phyloP scores from a whole-genome alignment of 2,888 invertebrate genomes.

The Campoplex nolae region DNA sequence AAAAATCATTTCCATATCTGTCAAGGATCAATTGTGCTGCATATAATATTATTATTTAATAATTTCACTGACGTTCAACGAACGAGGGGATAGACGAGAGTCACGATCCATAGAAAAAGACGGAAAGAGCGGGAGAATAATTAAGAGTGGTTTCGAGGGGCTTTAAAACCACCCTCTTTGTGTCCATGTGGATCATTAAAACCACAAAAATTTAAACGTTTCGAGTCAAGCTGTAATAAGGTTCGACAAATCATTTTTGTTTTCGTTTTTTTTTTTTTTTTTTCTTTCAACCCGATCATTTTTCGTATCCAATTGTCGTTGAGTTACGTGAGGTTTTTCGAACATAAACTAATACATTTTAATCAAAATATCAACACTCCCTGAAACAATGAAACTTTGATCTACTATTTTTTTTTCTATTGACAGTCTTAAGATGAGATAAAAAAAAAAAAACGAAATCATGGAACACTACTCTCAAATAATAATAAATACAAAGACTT shows the following conservation, averaged over 20 bases:
- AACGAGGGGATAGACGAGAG: conserved; percentile 12
- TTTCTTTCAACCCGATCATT: neutral
- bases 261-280: neutral
- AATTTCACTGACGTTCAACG: conserved; percentile 19
- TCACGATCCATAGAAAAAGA: neutral
- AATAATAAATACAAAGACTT: neutral
- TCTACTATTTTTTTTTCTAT: neutral
- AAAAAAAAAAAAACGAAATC: neutral
- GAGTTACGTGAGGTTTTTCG: neutral
- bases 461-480: neutral
- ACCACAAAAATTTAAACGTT: conserved; percentile 39
- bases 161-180: conserved; percentile 33
- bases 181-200: conserved; percentile 55
- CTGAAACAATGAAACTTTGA: neutral
- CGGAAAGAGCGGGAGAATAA: conserved; percentile 27
- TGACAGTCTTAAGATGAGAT: neutral
- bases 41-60: conserved; percentile 36
- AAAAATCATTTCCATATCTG: conserved; percentile 52
- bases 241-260: conserved; percentile 38
- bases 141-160: conserved; percentile 39
- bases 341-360: neutral
- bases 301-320: too few species aligned
- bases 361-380: neutral
- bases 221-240: conserved; percentile 56
- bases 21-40: conserved; percentile 36